These are phyloP conservation scores for Pollachius pollachius DNA, from an alignment of 2,113 vertebrate species.

Conservation along the genomic window DNA sequence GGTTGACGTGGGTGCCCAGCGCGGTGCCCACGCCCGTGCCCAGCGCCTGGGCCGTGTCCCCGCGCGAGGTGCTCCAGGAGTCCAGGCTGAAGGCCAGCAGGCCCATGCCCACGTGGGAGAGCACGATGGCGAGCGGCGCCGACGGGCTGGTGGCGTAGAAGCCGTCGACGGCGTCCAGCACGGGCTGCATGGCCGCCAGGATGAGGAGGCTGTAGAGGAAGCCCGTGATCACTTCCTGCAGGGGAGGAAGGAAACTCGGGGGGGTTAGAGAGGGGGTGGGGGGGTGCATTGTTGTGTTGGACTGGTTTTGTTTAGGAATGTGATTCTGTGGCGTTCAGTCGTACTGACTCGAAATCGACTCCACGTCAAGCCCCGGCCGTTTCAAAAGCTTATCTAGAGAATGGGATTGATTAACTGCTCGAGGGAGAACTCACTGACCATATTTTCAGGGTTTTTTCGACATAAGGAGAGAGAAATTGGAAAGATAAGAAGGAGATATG, in stretches of 20 bases:
- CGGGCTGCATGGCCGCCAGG: conserved; percentile 82
- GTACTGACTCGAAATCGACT: too few relatives aligned
- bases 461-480: too few relatives aligned
- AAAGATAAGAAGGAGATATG: too few relatives aligned
- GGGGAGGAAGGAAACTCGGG: conserved; percentile 26
- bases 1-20: conserved; percentile 79
- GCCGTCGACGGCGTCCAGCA: conserved; percentile 85
- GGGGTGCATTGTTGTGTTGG: too few relatives aligned
- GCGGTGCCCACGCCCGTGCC: conserved; percentile 89
- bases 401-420: conserved; percentile 5
- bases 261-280: too few relatives aligned
- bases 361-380: not conserved
- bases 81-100: conserved; percentile 93
- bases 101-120: conserved; percentile 86
- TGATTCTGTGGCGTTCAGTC: too few relatives aligned
- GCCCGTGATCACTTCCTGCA: conserved; percentile 92
- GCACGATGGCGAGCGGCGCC: conserved; percentile 82
- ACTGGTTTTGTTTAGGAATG: too few relatives aligned
- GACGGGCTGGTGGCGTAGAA: conserved; percentile 87
- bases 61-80: conserved; percentile 95
- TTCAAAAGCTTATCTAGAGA: not conserved
- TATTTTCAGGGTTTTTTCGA: too few relatives aligned
- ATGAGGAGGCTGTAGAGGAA: conserved; percentile 90
- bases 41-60: conserved; percentile 91
- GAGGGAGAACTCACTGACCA: too few relatives aligned